Percentiles rank a stretch among this genome's conserved stretches.
Conservation (phyloP, 2,888 invertebrate genomes). For the Aquatica leii region DNA sequence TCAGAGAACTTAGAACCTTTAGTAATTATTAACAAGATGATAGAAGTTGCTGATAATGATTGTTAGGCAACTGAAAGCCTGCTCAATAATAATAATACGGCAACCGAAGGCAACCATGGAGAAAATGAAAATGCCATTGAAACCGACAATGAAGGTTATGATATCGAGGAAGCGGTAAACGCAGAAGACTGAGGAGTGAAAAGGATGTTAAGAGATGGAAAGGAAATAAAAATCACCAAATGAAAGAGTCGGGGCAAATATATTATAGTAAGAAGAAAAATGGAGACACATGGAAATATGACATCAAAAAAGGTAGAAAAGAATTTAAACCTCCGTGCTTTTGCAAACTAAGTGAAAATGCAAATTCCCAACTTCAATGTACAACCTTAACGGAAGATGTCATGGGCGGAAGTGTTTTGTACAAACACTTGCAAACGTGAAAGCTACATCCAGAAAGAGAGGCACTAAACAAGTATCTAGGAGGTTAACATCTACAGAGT, state of each 20-base stretch:
- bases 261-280: constrained; percentile 10
- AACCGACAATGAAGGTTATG: background rate
- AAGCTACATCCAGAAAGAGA: constrained; percentile 5
- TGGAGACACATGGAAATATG: background rate
- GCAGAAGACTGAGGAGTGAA: background rate
- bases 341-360: constrained; percentile 12
- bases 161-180: background rate
- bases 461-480: constrained; percentile 2
- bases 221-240: background rate
- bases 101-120: too few species aligned
- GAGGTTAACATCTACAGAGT: constrained; percentile 1
- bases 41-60: too few species aligned
- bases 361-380: background rate
- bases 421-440: background rate
- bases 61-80: too few species aligned
- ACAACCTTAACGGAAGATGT: background rate
- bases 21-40: too few species aligned
- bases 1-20: background rate
- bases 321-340: background rate
- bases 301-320: background rate
- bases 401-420: constrained; percentile 1
- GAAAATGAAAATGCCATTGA: background rate
- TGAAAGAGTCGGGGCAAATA: background rate
- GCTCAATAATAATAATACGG: too few species aligned
- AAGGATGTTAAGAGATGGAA: background rate